Percentiles rank a stretch among this genome's conserved stretches.
These are phyloP conservation scores for Leptodirus hochenwartii DNA, from an alignment of 2,888 invertebrate genomes.

Conservation along the genomic window DNA sequence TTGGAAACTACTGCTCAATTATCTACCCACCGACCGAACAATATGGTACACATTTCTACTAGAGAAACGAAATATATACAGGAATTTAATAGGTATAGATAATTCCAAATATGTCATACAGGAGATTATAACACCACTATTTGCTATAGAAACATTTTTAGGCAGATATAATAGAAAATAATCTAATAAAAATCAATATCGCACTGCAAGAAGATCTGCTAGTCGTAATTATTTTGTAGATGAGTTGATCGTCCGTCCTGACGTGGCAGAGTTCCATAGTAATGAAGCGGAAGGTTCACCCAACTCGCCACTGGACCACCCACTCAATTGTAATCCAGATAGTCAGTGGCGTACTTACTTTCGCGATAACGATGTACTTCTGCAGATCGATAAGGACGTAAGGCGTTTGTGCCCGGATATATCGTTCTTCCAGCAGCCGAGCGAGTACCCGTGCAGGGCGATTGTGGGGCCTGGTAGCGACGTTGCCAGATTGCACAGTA, in stretches of 20 bases:
- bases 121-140: not conserved
- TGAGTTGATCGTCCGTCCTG: constrained; percentile 77
- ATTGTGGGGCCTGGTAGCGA: constrained; percentile 65
- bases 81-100: constrained; percentile 53
- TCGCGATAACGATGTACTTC: constrained; percentile 89
- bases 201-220: not conserved
- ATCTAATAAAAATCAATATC: not conserved
- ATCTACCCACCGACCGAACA: constrained; percentile 51
- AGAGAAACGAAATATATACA: constrained; percentile 64
- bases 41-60: constrained; percentile 49
- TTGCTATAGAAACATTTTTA: not conserved
- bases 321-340: constrained; percentile 84
- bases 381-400: constrained; percentile 97
- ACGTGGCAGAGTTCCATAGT: constrained; percentile 34
- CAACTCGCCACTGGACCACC: constrained; percentile 85
- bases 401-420: constrained; percentile 87
- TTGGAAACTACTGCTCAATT: constrained; percentile 79
- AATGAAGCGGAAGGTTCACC: constrained; percentile 40
- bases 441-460: constrained; percentile 73
- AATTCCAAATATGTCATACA: not conserved
- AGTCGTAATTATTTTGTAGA: constrained; percentile 29
- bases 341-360: constrained; percentile 94
- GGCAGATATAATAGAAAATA: not conserved
- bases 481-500: constrained; percentile 66
- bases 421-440: constrained; percentile 92